phyloP scores from a whole-genome alignment of 53 echinoderm and acorn worm genomes.

The Temnopleurus reevesii region DNA sequence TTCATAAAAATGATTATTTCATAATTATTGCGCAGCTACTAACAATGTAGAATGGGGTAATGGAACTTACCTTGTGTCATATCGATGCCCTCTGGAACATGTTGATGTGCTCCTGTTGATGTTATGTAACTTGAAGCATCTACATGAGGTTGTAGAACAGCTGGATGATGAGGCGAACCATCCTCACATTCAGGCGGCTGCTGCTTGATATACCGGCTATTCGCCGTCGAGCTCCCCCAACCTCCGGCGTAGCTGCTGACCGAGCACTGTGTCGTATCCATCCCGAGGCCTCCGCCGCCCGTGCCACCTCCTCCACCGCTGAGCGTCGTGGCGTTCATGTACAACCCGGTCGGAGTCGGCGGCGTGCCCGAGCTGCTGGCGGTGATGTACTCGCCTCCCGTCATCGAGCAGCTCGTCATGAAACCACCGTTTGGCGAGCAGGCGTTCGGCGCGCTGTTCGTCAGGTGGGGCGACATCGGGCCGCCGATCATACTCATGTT shows the following conservation, averaged over 20 bases:
- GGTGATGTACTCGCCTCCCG: constrained; percentile 40
- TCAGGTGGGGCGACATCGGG: constrained; percentile 68
- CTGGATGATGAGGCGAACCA: constrained; percentile 28
- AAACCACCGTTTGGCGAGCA: constrained; percentile 51
- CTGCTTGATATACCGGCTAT: constrained; percentile 55
- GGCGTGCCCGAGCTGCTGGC: constrained; percentile 51
- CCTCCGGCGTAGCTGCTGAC: constrained; percentile 59
- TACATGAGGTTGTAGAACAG: constrained; percentile 47
- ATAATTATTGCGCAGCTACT: no score
- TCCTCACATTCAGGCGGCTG: constrained; percentile 49
- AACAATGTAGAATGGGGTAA: no score
- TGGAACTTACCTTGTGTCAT: constrained; percentile 49
- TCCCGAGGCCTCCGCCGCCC: constrained; percentile 20
- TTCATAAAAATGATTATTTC: not conserved
- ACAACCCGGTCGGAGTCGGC: constrained; percentile 52
- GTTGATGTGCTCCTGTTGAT: constrained; percentile 13
- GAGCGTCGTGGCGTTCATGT: constrained; percentile 45
- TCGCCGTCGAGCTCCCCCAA: constrained; percentile 43
- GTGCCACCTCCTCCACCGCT: not conserved
- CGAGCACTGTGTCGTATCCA: constrained; percentile 50
- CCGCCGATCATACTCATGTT: constrained; percentile 90
- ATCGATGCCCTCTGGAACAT: constrained; percentile 38
- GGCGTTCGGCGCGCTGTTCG: constrained; percentile 56
- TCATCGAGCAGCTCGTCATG: constrained; percentile 59
- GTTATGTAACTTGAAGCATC: constrained; percentile 43